Base-by-base conservation (phyloP, 2,113 vertebrate genomes). In the Brachirus orientalis region DNA sequence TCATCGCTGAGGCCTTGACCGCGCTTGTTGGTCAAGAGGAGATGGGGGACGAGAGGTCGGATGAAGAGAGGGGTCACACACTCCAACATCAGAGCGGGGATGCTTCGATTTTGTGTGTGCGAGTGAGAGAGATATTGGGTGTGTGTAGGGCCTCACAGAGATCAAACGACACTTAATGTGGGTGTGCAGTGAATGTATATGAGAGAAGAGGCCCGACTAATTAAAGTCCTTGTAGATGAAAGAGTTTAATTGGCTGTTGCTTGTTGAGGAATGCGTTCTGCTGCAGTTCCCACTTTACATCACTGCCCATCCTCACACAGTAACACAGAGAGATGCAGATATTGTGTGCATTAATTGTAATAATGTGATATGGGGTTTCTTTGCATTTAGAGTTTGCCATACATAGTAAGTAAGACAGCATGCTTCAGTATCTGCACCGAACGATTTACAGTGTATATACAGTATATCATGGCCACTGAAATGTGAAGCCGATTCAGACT, bases 211-310 rank as follows among this genome's bases (percentile, higher is more conserved):
- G 70, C 47, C 75, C 58, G 38, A 69, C 69, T 77, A 77, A 78
- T 80, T 78, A 73, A 83, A 37, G 53, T 43, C 40, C 52, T 68
- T 13, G 60, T 68, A 69, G 18, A 84, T 77, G 52, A 83, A 67
- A 71, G 60, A 22, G 20, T 46, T 72, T 59, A 77, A 69, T 55
- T 61, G 81, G 36, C 69, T 59, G 56, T 56, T 72, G 36, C 66
- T 69, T 66, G 60, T 38, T 61, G 69, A 64, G 54, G 28, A 67
- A 74, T 63, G 20, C 18, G n/a, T 60, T 69, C 53, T 16, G 35
- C 43, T 53, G 36, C 44, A 44, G 18, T 58, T 63, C 63, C 57
- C 68, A 55, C 36, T 50, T 69, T 33, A 60, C 41, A 44, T 41
- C 28, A 14, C 11, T 70, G 61, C 45, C 40, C 22, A 16, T 43